Base-by-base conservation (phyloP, 2,113 vertebrate species). In the Strix aluco region DNA sequence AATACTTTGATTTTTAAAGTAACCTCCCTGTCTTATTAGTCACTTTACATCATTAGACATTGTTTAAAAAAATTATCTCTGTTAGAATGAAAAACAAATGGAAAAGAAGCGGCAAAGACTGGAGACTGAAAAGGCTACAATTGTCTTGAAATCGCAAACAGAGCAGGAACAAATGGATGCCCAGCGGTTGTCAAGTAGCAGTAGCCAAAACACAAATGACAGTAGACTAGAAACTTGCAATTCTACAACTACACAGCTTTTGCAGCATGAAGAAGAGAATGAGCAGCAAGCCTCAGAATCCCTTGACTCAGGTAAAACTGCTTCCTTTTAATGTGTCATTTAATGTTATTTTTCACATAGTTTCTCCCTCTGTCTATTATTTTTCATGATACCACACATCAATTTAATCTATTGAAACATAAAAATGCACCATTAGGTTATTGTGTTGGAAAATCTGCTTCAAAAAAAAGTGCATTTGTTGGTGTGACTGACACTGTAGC, bases 71-170 rank as follows among this genome's bases (percentile, higher is more conserved):
- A 44, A 69, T 23, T 44, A 88, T 98, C 92, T 94, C 86, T 93
- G 22, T 71, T 97, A 99, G 99, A 99, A 98, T 63, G 98, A 99
- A 94, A 98, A 98, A 42, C 98, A 98, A 95, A 89, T 98, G 84
- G 98, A 98, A 72, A 98, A 97, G 97, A 98, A 97, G 87, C 96
- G 96, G 30, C 97, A 98, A 79, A 97, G 32, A 38, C 9, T 94
- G 90, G 97, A 97, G 67, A 95, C 84, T 85, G 96, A 97, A 52
- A 95, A 88, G 72, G 81, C 87, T 57, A 34, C 63, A 3, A 36
- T 74, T 38, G 58, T 54, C 54, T 58, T 94, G 44, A 96, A 94
- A 86, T 65, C 92, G 2, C 89, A 90, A 44, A 15, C 63, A 49
- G 96, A 98, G 29, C 90, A 63, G 55, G 98, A 97, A 5, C 86